A percentile compares a stretch with the other conserved stretches of the same genome.
Evolutionary conservation across 1,140 invertebrate species (phyloP).

Genomic region (Palaemon carinicauda): DNA sequence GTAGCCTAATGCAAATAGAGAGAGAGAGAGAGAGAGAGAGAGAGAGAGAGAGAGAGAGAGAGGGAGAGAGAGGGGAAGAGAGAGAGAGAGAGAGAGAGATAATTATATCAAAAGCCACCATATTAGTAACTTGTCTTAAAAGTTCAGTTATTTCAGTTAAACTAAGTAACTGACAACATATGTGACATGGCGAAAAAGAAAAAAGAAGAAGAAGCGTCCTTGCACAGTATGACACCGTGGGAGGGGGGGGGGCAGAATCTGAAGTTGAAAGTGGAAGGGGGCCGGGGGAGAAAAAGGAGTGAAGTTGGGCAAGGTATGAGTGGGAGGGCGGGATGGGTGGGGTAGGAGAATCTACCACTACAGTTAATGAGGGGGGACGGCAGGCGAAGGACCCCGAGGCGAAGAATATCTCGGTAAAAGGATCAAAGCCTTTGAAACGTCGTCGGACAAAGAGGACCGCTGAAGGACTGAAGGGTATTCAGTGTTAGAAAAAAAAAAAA

Average conservation of each 20-base stretch:
- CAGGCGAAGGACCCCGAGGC: background rate
- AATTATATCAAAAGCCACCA: no score
- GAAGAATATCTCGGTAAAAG: background rate
- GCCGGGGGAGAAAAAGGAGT: background rate
- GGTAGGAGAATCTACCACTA: background rate
- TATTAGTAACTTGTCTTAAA: no score
- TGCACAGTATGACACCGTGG: no score
- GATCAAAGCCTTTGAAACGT: background rate
- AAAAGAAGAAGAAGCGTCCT: no score
- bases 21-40: background rate
- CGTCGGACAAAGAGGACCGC: background rate
- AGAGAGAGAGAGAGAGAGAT: background rate
- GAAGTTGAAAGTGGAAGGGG: no score
- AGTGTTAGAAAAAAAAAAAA: background rate
- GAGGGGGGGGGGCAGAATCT: no score
- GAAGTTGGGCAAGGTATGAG: background rate
- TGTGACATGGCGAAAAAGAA: no score
- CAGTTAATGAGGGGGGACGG: background rate
- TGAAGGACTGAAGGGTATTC: background rate
- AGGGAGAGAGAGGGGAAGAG: background rate
- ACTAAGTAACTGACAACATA: no score
- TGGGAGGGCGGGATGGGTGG: background rate
- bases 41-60: background rate
- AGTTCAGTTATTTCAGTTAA: no score
- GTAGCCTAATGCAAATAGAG: background rate